A percentile compares a stretch with the other conserved stretches of the same genome.
Conservation (phyloP, 2,113 vertebrate genomes). For the Poicephalus meyeri region DNA sequence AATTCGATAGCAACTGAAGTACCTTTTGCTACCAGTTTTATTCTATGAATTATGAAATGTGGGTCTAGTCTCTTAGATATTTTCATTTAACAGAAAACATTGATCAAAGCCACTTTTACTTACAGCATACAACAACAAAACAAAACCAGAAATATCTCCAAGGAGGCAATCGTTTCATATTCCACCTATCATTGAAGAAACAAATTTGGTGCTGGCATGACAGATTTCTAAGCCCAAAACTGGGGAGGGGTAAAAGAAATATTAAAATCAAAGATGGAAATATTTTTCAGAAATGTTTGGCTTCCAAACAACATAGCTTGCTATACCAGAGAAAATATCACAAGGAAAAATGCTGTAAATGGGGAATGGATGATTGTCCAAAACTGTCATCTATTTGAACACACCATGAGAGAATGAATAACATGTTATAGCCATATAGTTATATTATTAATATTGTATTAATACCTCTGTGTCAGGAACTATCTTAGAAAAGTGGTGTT, state of each 20-base stretch:
- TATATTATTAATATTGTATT: background rate
- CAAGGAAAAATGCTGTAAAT: background rate
- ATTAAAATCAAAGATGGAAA: background rate
- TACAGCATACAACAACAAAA: background rate
- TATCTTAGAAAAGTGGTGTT: background rate
- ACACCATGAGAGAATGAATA: background rate
- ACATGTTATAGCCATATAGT: background rate
- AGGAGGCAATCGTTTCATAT: background rate
- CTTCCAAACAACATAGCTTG: background rate
- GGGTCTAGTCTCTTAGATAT: background rate
- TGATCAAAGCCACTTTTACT: background rate
- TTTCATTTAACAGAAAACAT: background rate
- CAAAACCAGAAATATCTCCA: background rate
- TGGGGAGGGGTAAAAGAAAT: background rate
- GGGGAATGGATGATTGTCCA: background rate
- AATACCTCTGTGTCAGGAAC: slow-evolving; percentile 3
- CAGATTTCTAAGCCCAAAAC: background rate
- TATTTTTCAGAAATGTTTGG: background rate
- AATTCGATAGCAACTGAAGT: background rate
- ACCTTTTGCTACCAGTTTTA: background rate
- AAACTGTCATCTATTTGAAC: slow-evolving; percentile 2
- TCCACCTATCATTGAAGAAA: background rate
- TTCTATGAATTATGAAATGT: background rate
- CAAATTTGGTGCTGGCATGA: background rate
- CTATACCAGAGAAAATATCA: background rate